Percentiles rank a stretch among this genome's conserved stretches.
These are phyloP conservation scores for Enteromius paludinosus DNA, from an alignment of 2,797 vertebrate genomes.

Conservation along the genomic window DNA sequence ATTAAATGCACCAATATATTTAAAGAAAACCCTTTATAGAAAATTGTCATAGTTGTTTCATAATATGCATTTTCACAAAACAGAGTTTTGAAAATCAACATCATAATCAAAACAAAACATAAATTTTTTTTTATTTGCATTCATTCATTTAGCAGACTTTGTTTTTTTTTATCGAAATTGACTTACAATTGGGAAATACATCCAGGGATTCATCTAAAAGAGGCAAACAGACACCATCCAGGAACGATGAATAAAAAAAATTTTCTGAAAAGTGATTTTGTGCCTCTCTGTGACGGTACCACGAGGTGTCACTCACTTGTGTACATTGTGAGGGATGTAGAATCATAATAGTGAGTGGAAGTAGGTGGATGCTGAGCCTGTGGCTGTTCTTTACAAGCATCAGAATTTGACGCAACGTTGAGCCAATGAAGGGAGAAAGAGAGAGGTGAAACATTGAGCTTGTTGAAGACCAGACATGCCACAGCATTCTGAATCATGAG, in stretches of 20 bases:
- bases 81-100: background rate
- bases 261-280: background rate
- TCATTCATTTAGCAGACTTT: background rate
- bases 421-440: background rate
- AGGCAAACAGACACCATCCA: background rate
- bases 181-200: background rate
- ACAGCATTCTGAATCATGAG: background rate
- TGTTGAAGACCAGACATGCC: background rate
- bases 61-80: background rate
- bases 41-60: background rate
- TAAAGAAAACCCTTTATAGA: background rate
- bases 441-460: background rate
- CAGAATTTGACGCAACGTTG: background rate
- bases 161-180: no score
- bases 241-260: background rate
- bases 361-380: background rate
- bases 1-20: background rate
- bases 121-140: background rate
- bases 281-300: background rate
- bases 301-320: no score
- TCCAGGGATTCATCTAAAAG: background rate
- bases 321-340: no score
- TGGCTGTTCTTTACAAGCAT: background rate
- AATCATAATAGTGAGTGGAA: background rate
- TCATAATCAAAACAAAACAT: background rate